Base-by-base conservation (phyloP, 2,888 invertebrate species). In the Pseudococcus jackbeardsleyi region DNA sequence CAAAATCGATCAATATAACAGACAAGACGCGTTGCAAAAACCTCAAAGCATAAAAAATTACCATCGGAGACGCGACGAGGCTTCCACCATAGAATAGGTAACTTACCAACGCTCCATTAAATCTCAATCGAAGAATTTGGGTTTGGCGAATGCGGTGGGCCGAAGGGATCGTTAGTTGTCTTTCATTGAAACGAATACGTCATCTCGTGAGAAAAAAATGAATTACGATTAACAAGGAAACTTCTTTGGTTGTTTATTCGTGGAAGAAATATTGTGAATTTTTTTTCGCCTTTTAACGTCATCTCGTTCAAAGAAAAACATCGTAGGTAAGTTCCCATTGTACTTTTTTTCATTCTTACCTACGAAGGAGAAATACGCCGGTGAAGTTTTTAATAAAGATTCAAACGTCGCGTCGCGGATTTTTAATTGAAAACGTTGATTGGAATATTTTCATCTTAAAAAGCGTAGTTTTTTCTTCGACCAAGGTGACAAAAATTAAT, bases 331-430 rank as follows among this genome's bases (percentile, higher is more conserved):
- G 26, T 72, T 72, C 6, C 2, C 15, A 17, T 33, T 11, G 50
- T 17, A 50, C 50, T 50, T 50, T 50, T 46, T 50, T 50, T 50
- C 0, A 15, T 50, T 46, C 12, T 46, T 46, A 46, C 5, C 46
- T 1, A 1, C 46, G 12, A 12, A 46, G 12, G 17, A 50, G 17
- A 50, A 50, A 50, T 17, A 0, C 50, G 26, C 17, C 15, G 77
- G 77, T 17, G 15, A 77, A 77, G 39, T 77, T 77, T 77, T 77
- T 77, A 77, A 77, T 77, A 77, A 77, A 77, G 77, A 77, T 77
- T 77, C 39, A 77, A 77, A 77, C 15, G 11, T 39, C 50, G 50
- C 50, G 50, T 50, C 50, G 17, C 1, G 72, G 33, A 77, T 77
- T 77, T 77, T 77, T 77, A 77, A 77, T 77, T 77, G 26, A 15